Base-by-base conservation (phyloP, 2,113 vertebrate species). In the Mola mola region DNA sequence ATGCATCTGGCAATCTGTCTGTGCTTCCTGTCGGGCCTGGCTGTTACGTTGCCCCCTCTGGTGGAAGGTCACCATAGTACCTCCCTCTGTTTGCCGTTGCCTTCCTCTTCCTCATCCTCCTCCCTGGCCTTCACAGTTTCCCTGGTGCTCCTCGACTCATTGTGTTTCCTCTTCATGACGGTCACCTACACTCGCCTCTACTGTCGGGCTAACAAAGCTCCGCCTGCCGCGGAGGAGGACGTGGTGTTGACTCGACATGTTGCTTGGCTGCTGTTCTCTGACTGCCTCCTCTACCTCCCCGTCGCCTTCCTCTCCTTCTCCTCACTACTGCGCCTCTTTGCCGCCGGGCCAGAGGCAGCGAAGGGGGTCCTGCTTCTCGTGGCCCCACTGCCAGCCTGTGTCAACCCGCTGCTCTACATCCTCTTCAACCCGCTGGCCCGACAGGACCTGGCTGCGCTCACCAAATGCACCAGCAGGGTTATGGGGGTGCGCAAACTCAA, bases 391-490 rank as follows among this genome's bases (percentile, higher is more conserved):
- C 96, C 95, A 0, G 91, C 95, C 1, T 96, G 95, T 58, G 81
- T 98, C 79, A 98, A 98, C 66, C 96, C 96, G 1, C 92, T 98
- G 26, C 93, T 98, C n/a, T 98, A 97, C 87, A 93, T 96, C 46
- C 91, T 98, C 56, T 96, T 97, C 79, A 96, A 94, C 81, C 95
- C 94, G 7, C 93, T 94, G 36, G 95, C 95, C 67, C 94, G 94
- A 55, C 94, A 95, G 78, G 94, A 96, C 77, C 85, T 98, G 65
- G 89, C 90, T 15, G 87, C 90, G 22, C 75, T 96, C 24, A 84
- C 75, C 66, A 94, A 92, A 78, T 85, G 88, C 49, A 84, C 88
- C 40, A 81, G 80, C 5, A 38, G 77, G 17, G 52, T 87, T 1
- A n/a, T n/a, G 87, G 86, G 33, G 17, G 0, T 42, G 3, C 86